These are phyloP conservation scores for Pterophyllum scalare DNA, from an alignment of 2,113 vertebrate species.

Conservation along the genomic window DNA sequence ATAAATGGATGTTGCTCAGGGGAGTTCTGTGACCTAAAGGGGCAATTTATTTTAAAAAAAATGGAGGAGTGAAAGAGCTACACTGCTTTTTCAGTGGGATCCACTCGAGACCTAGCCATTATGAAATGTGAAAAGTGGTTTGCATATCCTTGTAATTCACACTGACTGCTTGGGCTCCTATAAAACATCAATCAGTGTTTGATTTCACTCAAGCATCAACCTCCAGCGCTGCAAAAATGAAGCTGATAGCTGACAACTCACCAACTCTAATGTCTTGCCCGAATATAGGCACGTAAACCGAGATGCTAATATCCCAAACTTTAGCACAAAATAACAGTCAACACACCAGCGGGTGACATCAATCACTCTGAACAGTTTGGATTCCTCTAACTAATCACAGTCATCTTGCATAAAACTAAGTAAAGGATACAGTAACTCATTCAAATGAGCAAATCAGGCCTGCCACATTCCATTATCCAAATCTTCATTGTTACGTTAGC, in stretches of 20 bases:
- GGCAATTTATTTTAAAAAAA: conserved; percentile 42
- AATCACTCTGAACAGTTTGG: background rate
- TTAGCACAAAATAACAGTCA: background rate
- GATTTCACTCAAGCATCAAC: background rate
- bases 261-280: background rate
- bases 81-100: conserved; percentile 6
- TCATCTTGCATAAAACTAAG: background rate
- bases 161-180: background rate
- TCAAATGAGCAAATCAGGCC: too few relatives aligned
- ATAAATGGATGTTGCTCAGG: conserved; percentile 48
- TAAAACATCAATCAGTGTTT: conserved; percentile 3
- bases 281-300: background rate
- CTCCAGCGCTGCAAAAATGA: background rate
- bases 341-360: background rate
- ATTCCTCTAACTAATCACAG: too few relatives aligned
- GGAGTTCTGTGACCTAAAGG: conserved; percentile 43
- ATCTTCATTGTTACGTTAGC: too few relatives aligned
- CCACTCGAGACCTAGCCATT: background rate
- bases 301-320: background rate
- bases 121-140: conserved; percentile 10
- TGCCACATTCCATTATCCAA: too few relatives aligned
- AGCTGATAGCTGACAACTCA: background rate
- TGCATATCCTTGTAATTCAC: conserved; percentile 24
- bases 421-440: too few relatives aligned
- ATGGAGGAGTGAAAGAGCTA: conserved; percentile 2